Conservation (phyloP, 1,140 invertebrate species). For the Drosophila simulans region DNA sequence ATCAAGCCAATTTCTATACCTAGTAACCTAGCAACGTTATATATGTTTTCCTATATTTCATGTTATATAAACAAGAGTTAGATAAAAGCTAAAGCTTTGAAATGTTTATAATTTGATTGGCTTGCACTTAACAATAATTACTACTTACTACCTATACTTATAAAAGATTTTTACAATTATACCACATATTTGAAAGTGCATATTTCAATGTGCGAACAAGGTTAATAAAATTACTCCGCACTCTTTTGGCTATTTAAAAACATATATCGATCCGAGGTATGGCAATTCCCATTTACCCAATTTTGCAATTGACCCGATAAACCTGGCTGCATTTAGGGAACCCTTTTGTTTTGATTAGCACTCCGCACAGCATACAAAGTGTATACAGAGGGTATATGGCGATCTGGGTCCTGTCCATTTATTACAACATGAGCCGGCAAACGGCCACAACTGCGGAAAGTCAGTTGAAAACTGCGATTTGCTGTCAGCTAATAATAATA, state of each 20-base stretch:
- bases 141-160: too few species aligned
- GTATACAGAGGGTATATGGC: slow-evolving; percentile 56
- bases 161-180: too few species aligned
- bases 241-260: neutral
- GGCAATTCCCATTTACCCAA: neutral
- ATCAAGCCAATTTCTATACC: neutral
- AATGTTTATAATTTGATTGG: too few species aligned
- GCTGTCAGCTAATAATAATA: slow-evolving; percentile 84
- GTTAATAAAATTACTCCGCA: neutral
- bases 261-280: neutral
- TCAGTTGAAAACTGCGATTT: slow-evolving; percentile 80
- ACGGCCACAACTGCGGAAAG: slow-evolving; percentile 52
- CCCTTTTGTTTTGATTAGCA: slow-evolving; percentile 53
- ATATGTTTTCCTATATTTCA: too few species aligned
- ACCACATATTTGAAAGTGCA: too few species aligned
- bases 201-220: too few species aligned
- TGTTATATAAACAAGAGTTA: too few species aligned
- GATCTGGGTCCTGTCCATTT: slow-evolving; percentile 62
- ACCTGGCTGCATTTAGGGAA: slow-evolving; percentile 19
- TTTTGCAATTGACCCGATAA: slow-evolving; percentile 27
- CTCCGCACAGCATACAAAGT: slow-evolving; percentile 69
- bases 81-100: too few species aligned
- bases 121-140: too few species aligned
- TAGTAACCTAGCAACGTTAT: neutral
- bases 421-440: slow-evolving; percentile 79